A percentile compares a stretch with the other conserved stretches of the same genome.
These are phyloP conservation scores for Ochotona curzoniae DNA, from an alignment of 2,113 vertebrate genomes.

Conservation along the genomic window DNA sequence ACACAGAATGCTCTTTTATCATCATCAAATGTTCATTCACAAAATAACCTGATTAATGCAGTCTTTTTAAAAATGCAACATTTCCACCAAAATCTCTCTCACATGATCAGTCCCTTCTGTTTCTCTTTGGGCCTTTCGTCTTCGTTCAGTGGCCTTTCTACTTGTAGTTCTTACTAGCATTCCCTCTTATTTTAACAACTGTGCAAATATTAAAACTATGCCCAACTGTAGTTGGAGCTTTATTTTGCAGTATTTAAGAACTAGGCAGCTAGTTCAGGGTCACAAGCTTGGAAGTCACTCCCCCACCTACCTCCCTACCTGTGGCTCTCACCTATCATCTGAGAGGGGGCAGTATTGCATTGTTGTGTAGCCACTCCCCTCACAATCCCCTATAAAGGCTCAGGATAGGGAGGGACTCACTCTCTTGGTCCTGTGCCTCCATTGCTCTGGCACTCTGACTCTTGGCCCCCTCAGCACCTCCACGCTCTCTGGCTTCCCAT, in stretches of 20 bases:
- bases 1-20: background rate
- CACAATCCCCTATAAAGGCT: too few relatives aligned
- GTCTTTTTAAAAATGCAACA: background rate
- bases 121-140: slow-evolving; percentile 41
- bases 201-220: slow-evolving; percentile 76
- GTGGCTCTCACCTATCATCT: too few relatives aligned
- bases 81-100: background rate
- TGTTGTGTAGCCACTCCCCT: too few relatives aligned
- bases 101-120: background rate
- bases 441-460: too few relatives aligned
- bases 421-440: too few relatives aligned
- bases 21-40: slow-evolving; percentile 37
- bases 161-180: slow-evolving; percentile 41
- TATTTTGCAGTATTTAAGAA: slow-evolving; percentile 72
- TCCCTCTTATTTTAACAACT: slow-evolving; percentile 77
- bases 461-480: too few relatives aligned
- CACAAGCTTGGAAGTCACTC: too few relatives aligned
- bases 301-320: too few relatives aligned
- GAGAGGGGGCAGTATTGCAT: too few relatives aligned
- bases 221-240: slow-evolving; percentile 76
- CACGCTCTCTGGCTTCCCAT: too few relatives aligned
- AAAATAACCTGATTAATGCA: background rate
- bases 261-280: background rate
- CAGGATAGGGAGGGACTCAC: too few relatives aligned
- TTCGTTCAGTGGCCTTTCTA: slow-evolving; percentile 16